phyloP scores from a whole-genome alignment of 2,888 invertebrate genomes.

The Thyatira batis region DNA sequence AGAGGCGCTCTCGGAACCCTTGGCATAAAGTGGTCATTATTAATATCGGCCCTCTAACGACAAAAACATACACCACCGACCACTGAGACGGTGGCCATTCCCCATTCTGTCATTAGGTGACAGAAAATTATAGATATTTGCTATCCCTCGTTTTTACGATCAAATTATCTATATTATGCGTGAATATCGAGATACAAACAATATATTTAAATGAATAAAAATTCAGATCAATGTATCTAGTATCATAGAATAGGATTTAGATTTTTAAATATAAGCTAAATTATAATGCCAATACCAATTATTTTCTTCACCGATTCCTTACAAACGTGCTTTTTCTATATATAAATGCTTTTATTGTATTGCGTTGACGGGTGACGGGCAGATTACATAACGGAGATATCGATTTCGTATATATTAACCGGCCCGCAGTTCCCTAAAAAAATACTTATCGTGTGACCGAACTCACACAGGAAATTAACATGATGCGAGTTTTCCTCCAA shows the following conservation, averaged over 20 bases:
- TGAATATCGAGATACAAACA: not conserved
- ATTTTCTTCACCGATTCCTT: too few species aligned
- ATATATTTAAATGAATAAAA: not conserved
- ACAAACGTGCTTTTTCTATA: too few species aligned
- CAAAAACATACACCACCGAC: conserved; percentile 47
- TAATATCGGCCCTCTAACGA: conserved; percentile 61
- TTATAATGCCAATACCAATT: too few species aligned
- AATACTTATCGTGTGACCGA: conserved; percentile 40
- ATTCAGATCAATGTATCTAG: too few species aligned
- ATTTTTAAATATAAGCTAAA: too few species aligned
- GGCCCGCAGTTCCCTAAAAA: conserved; percentile 26
- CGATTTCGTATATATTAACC: conserved; percentile 18
- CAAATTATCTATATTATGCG: not conserved
- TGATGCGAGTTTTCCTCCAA: conserved; percentile 69
- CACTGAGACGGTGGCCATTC: not conserved
- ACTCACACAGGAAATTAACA: conserved; percentile 75
- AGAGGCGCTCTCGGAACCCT: conserved; percentile 48
- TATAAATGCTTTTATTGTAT: not conserved
- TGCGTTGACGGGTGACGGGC: not conserved
- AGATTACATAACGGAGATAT: not conserved
- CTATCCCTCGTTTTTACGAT: not conserved
- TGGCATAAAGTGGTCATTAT: conserved; percentile 72
- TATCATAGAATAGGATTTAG: too few species aligned
- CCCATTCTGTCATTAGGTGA: not conserved
- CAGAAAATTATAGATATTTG: not conserved